These are phyloP conservation scores for Drosophila setosimentum DNA, from an alignment of 2,888 invertebrate genomes.

Conservation along the genomic window DNA sequence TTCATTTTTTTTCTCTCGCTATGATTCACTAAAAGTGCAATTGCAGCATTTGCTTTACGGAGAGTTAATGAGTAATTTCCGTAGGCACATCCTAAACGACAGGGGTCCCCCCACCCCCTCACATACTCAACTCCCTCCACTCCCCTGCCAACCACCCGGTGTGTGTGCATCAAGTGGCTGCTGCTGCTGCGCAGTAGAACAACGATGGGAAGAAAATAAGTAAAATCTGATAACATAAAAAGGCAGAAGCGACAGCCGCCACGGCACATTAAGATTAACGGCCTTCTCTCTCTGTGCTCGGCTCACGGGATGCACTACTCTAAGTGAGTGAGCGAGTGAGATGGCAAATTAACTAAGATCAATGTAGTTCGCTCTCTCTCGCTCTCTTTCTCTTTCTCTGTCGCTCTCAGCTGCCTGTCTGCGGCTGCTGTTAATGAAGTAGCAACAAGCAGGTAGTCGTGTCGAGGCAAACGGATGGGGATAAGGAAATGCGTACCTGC, in stretches of 20 bases:
- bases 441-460: conserved; percentile 42
- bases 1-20: conserved; percentile 5
- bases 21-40: conserved; percentile 44
- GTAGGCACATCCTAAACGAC: conserved; percentile 59
- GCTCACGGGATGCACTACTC: background rate
- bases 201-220: conserved; percentile 56
- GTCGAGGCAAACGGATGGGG: conserved; percentile 33
- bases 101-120: conserved; percentile 9
- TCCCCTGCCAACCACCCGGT: background rate
- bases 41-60: conserved; percentile 13
- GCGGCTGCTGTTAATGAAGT: conserved; percentile 51
- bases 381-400: background rate
- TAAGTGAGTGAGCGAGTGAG: conserved; percentile 3
- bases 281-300: conserved; percentile 35
- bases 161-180: conserved; percentile 67
- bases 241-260: conserved; percentile 79
- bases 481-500: conserved; percentile 74
- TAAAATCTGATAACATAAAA: conserved; percentile 74
- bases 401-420: conserved; percentile 7
- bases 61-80: conserved; percentile 78
- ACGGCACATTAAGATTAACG: conserved; percentile 78
- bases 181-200: conserved; percentile 68
- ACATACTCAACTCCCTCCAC: background rate
- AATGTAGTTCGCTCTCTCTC: conserved; percentile 5
- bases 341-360: background rate